Percentiles rank a stretch among this genome's conserved stretches.
Evolutionary conservation across 1,140 invertebrate genomes (phyloP).

Genomic region (Saccostrea glomerata): DNA sequence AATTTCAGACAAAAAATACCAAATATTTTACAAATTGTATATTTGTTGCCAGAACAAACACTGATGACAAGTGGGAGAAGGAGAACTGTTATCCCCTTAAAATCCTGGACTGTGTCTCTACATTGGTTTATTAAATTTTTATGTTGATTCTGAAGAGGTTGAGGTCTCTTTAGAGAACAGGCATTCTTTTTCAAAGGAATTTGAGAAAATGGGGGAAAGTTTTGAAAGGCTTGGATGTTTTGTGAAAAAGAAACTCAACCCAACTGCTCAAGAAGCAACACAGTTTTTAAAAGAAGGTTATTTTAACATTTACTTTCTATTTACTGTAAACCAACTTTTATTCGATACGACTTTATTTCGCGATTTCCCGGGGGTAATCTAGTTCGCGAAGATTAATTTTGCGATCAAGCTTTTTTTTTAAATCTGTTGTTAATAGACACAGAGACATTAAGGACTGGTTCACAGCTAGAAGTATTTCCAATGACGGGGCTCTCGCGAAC

Average conservation of each 20-base stretch:
- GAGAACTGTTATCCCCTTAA: background rate
- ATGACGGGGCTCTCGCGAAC: no score
- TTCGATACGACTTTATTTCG: no score
- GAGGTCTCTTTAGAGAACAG: background rate
- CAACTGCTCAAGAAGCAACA: background rate
- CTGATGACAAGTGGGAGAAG: background rate
- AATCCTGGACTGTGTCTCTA: background rate
- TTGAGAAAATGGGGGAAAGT: background rate
- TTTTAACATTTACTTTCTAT: background rate
- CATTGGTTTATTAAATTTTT: background rate
- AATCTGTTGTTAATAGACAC: no score
- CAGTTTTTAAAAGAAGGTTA: constrained; percentile 13
- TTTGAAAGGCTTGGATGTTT: background rate
- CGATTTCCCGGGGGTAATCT: no score
- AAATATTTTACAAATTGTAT: no score
- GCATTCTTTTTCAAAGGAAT: background rate
- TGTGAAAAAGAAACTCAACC: background rate
- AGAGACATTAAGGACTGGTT: no score
- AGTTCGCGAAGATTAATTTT: no score
- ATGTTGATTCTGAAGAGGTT: background rate
- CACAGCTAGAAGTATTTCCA: no score
- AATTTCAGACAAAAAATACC: no score
- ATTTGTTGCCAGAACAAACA: no score
- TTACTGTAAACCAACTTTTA: no score
- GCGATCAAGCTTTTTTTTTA: no score